A percentile compares a stretch with the other conserved stretches of the same genome.
Conservation (phyloP, 2,113 vertebrate species). For the Varanus komodoensis region DNA sequence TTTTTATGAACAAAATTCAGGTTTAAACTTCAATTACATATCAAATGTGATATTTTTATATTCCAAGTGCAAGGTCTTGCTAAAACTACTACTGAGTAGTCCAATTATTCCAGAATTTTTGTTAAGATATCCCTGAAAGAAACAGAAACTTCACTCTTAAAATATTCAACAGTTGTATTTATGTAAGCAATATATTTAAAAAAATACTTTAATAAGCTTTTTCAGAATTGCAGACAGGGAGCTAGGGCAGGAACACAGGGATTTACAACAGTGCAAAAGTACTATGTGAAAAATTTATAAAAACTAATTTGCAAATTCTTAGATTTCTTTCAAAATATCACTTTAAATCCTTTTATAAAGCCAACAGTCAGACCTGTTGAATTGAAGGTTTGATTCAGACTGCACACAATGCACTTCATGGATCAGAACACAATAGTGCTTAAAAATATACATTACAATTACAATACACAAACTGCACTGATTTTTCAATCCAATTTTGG, state of each 20-base stretch:
- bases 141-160: constrained; percentile 21
- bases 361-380: constrained; percentile 53
- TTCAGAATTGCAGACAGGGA: constrained; percentile 75
- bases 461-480: background rate
- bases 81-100: background rate
- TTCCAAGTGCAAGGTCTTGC: background rate
- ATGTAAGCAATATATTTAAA: constrained; percentile 69
- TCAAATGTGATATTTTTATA: background rate
- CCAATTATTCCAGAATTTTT: background rate
- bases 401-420: constrained; percentile 41
- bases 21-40: background rate
- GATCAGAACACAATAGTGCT: constrained; percentile 50
- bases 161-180: constrained; percentile 26
- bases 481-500: constrained; percentile 30
- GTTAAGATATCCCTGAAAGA: constrained; percentile 1
- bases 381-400: constrained; percentile 54
- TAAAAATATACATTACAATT: background rate
- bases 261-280: constrained; percentile 81
- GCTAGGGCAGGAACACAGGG: constrained; percentile 48
- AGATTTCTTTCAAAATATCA: constrained; percentile 53
- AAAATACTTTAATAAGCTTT: constrained; percentile 84
- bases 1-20: background rate
- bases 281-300: constrained; percentile 66
- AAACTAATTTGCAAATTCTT: constrained; percentile 51
- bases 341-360: constrained; percentile 59